A percentile compares a stretch with the other conserved stretches of the same genome.
Evolutionary conservation across 2,888 invertebrate species (phyloP).

Genomic region (Epirrhoe tristata): DNA sequence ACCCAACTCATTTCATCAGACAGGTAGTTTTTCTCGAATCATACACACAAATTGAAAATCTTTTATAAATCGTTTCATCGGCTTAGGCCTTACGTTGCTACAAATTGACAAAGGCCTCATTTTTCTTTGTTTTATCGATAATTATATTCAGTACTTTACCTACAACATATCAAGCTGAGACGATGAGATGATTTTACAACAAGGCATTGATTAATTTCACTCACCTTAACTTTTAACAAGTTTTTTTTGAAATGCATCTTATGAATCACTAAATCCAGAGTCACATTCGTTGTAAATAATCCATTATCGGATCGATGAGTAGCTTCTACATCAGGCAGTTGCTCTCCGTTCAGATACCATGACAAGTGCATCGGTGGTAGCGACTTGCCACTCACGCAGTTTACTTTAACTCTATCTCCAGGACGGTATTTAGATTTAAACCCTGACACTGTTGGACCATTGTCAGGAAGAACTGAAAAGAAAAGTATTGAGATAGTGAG

Average conservation of each 20-base stretch:
- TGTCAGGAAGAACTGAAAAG: constrained; percentile 88
- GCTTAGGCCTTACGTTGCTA: no score
- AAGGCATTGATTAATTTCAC: constrained; percentile 10
- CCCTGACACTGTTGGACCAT: constrained; percentile 90
- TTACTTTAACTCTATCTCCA: constrained; percentile 89
- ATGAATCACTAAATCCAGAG: constrained; percentile 89
- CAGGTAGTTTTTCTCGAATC: no score
- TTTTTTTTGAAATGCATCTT: constrained; percentile 90
- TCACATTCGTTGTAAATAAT: constrained; percentile 88
- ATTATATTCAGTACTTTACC: no score
- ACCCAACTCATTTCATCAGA: no score
- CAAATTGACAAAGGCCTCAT: no score
- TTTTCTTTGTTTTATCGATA: no score
- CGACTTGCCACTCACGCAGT: constrained; percentile 91
- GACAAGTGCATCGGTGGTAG: constrained; percentile 90
- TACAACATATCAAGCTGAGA: no score
- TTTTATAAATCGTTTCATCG: no score
- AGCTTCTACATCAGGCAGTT: constrained; percentile 77
- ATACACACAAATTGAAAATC: no score
- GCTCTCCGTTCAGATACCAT: constrained; percentile 94
- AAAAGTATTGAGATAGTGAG: constrained; percentile 34
- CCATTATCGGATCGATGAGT: constrained; percentile 54
- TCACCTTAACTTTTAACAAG: constrained; percentile 91
- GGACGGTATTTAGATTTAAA: constrained; percentile 90
- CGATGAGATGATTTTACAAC: no score